phyloP scores from a whole-genome alignment of 2,888 invertebrate genomes.

The Meteorus colon region DNA sequence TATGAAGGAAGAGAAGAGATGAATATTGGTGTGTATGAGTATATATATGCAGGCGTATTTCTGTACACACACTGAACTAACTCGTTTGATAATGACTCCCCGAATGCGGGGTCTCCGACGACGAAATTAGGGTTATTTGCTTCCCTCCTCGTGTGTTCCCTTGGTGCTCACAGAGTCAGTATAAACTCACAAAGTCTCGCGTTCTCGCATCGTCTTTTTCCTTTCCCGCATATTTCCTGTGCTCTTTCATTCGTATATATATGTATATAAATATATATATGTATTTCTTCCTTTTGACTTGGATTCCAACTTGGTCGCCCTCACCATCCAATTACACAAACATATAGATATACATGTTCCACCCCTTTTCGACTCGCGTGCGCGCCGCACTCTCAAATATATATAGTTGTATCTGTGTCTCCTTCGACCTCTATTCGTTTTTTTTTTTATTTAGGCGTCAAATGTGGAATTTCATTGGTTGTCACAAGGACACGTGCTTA shows the following conservation, averaged over 20 bases:
- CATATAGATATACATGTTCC: conserved; percentile 17
- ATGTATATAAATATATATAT: neutral
- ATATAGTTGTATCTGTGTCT: neutral
- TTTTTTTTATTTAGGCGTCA: conserved; percentile 11
- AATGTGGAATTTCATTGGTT: conserved; percentile 7
- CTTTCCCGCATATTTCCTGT: conserved; percentile 43
- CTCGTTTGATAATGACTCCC: conserved; percentile 68
- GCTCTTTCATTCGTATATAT: conserved; percentile 27
- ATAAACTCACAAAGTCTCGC: conserved; percentile 38
- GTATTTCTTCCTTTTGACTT: conserved; percentile 48
- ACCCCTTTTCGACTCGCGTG: conserved; percentile 32
- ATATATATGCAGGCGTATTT: conserved; percentile 26
- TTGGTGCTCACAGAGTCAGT: neutral
- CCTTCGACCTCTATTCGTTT: conserved; percentile 7
- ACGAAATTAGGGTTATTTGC: conserved; percentile 70
- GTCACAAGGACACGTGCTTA: conserved; percentile 16
- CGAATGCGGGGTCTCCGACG: conserved; percentile 64
- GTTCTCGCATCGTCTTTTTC: conserved; percentile 43
- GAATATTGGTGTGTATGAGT: neutral
- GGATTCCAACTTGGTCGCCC: conserved; percentile 46
- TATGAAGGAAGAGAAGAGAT: conserved; percentile 8
- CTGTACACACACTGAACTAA: conserved; percentile 24
- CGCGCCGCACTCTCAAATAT: conserved; percentile 43
- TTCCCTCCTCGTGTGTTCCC: conserved; percentile 53
- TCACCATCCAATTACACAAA: conserved; percentile 35